These are phyloP conservation scores for Mesembrinibis cayennensis DNA, from an alignment of 2,113 vertebrate species.

Conservation along the genomic window DNA sequence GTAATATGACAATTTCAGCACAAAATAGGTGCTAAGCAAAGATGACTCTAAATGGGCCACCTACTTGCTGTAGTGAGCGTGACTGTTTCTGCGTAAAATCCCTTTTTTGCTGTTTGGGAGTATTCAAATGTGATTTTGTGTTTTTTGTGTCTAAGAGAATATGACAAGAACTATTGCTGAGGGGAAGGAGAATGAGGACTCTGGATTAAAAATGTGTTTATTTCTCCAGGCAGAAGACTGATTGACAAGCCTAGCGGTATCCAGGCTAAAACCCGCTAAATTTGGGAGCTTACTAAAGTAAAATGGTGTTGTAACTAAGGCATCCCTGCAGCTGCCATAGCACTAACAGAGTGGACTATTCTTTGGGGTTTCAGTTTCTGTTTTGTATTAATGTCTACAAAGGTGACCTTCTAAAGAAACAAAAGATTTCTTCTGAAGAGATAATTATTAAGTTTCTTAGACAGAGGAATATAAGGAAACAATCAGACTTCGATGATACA, in stretches of 20 bases:
- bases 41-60: not conserved
- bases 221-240: constrained; percentile 43
- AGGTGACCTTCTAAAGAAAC: constrained; percentile 19
- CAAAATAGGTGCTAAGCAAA: constrained; percentile 48
- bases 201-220: constrained; percentile 47
- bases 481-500: not conserved
- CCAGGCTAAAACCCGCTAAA: not conserved
- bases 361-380: not conserved
- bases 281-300: not conserved
- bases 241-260: constrained; percentile 9
- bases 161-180: constrained; percentile 55
- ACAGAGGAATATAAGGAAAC: not conserved
- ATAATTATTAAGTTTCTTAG: not conserved
- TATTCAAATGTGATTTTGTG: constrained; percentile 49
- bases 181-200: constrained; percentile 59
- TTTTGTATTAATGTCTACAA: not conserved
- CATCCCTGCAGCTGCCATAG: not conserved
- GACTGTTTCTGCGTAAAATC: constrained; percentile 49
- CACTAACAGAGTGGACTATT: not conserved
- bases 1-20: constrained; percentile 31
- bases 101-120: constrained; percentile 28
- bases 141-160: constrained; percentile 18
- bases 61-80: not conserved
- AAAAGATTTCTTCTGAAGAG: not conserved
- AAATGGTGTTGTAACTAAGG: not conserved